Percentiles rank a stretch among this genome's conserved stretches.
phyloP scores from a whole-genome alignment of 2,113 vertebrate genomes.

The Lycocorax pyrrhopterus region DNA sequence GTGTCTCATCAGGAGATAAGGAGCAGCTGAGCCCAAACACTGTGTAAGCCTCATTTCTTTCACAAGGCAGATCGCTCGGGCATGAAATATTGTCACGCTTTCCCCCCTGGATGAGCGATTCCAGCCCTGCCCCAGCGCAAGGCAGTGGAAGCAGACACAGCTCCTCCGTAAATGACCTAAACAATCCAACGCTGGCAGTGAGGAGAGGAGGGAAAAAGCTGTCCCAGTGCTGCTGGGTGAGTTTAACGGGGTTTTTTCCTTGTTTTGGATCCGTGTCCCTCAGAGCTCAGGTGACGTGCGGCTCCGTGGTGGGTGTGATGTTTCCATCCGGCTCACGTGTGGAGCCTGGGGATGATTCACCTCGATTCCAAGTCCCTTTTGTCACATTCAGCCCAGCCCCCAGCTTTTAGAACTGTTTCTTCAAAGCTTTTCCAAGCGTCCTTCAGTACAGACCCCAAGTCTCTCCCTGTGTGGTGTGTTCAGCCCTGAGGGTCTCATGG shows the following conservation, averaged over 20 bases:
- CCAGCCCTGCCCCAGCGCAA: not conserved
- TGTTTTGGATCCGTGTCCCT: not conserved
- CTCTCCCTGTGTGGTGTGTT: not conserved
- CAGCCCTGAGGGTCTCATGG: rapidly evolving
- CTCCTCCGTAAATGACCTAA: not conserved
- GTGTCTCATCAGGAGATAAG: not conserved
- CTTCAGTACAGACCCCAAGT: not conserved
- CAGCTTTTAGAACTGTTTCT: not conserved
- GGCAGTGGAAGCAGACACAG: not conserved
- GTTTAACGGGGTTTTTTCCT: rapidly evolving
- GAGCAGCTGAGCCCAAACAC: not conserved
- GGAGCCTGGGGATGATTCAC: not conserved
- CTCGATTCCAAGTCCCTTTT: not conserved
- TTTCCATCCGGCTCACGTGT: rapidly evolving
- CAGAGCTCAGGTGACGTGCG: rapidly evolving
- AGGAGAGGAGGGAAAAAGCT: not conserved
- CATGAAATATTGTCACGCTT: not conserved
- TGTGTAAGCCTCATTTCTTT: not conserved
- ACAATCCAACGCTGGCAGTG: rapidly evolving
- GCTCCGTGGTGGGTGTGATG: rapidly evolving
- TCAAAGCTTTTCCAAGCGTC: not conserved
- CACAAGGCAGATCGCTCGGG: not conserved
- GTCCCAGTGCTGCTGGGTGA: not conserved
- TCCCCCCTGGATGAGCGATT: not conserved
- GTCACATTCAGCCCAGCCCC: not conserved